Conservation (phyloP, 2,797 vertebrate species). For the Scomberomorus guttatus region DNA sequence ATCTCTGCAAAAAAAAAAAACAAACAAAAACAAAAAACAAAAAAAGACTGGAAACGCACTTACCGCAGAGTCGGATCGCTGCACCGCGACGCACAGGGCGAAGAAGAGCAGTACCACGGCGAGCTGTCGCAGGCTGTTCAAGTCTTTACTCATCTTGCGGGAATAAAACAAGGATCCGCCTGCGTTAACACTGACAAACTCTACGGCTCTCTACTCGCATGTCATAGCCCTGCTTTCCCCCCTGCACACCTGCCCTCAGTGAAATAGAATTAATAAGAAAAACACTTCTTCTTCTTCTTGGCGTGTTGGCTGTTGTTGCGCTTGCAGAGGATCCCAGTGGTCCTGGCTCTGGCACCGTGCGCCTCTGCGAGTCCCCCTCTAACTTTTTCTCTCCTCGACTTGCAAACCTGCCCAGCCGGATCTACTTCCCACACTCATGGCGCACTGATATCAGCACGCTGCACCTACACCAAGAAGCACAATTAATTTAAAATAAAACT, state of each 20-base stretch:
- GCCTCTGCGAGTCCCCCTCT: conserved; percentile 79
- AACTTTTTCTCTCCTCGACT: conserved; percentile 79
- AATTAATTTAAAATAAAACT: conserved; percentile 1
- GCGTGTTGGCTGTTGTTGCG: conserved; percentile 50
- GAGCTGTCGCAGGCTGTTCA: conserved; percentile 74
- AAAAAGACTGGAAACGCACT: conserved; percentile 65
- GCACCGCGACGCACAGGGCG: conserved; percentile 76
- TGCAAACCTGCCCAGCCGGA: conserved; percentile 82
- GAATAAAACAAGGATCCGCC: conserved; percentile 71
- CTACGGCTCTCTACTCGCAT: conserved; percentile 45
- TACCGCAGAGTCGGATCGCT: conserved; percentile 81
- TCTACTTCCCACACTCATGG: conserved; percentile 70
- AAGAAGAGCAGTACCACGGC: conserved; percentile 74
- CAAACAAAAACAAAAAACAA: background rate
- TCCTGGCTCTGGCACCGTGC: conserved; percentile 78
- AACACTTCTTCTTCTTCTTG: conserved; percentile 18
- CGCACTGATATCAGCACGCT: conserved; percentile 49
- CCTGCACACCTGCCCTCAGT: conserved; percentile 25
- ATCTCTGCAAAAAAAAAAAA: background rate
- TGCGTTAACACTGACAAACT: conserved; percentile 71
- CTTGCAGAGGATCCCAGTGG: conserved; percentile 67
- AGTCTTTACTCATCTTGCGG: conserved; percentile 78
- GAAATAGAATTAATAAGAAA: conserved; percentile 14
- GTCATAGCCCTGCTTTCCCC: conserved; percentile 55
- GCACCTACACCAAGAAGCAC: conserved; percentile 15